These are phyloP conservation scores for Intellagama lesueurii DNA, from an alignment of 2,797 vertebrate species.

Conservation along the genomic window DNA sequence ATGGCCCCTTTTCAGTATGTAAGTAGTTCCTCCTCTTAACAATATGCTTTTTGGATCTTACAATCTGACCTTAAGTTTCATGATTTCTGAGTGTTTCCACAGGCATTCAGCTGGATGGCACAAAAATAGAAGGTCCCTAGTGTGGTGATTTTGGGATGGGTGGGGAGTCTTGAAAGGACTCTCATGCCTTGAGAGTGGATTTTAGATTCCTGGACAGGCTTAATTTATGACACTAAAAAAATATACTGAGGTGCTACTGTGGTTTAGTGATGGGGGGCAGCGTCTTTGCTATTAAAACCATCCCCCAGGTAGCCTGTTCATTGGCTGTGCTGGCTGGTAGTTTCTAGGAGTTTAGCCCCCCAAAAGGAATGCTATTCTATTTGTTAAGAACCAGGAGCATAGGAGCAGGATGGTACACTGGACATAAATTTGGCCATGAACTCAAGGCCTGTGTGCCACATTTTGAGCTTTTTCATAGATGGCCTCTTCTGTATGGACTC, in stretches of 20 bases:
- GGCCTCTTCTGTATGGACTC: background rate
- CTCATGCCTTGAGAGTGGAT: background rate
- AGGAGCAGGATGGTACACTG: background rate
- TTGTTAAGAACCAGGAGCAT: background rate
- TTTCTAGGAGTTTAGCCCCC: no score
- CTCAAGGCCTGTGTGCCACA: background rate
- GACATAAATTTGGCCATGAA: background rate
- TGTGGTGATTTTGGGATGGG: background rate
- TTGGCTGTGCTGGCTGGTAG: no score
- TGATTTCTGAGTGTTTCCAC: conserved; percentile 2
- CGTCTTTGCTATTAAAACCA: background rate
- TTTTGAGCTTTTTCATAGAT: background rate
- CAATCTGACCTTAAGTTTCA: background rate
- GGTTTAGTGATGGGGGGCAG: background rate
- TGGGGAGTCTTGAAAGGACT: background rate
- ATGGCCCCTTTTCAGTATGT: no score
- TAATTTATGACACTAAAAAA: background rate
- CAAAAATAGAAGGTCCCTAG: background rate
- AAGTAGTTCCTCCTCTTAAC: no score
- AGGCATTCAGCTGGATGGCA: background rate
- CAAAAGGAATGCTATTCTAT: no score
- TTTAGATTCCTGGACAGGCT: background rate
- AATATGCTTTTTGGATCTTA: no score
- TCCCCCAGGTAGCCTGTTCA: no score
- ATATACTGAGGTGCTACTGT: background rate